These are phyloP conservation scores for Archivesica marissinica DNA, from an alignment of 1,140 invertebrate species.

Conservation along the genomic window DNA sequence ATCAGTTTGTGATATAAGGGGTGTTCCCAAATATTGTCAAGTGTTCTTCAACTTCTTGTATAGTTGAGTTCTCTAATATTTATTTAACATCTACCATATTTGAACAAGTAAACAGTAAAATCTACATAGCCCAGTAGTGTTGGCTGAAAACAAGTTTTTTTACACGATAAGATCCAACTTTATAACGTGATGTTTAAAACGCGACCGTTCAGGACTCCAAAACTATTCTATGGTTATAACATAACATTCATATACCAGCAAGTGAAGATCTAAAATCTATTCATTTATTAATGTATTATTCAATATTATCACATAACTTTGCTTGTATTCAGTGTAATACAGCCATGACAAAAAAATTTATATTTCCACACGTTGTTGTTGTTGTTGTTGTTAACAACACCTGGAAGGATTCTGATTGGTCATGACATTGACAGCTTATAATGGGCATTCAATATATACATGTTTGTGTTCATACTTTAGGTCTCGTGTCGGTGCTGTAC, in stretches of 20 bases:
- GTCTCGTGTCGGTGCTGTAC: too few relatives aligned
- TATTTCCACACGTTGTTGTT: too few relatives aligned
- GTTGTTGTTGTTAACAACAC: too few relatives aligned
- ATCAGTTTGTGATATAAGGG: neutral
- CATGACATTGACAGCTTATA: too few relatives aligned
- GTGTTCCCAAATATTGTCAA: neutral
- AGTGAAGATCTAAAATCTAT: neutral
- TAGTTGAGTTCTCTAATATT: constrained; percentile 14
- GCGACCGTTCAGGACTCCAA: neutral
- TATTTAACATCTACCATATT: constrained; percentile 16
- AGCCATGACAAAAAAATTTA: too few relatives aligned
- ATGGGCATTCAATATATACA: too few relatives aligned
- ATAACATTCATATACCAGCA: neutral
- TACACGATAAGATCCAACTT: neutral
- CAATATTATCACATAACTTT: too few relatives aligned
- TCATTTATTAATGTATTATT: neutral
- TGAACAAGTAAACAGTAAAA: constrained; percentile 4
- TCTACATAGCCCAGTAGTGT: neutral
- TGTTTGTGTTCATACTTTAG: too few relatives aligned
- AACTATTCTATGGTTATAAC: neutral
- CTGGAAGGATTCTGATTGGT: too few relatives aligned
- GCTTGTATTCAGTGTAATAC: too few relatives aligned
- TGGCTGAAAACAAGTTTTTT: neutral
- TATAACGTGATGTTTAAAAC: neutral
- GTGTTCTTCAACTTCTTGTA: neutral